Percentiles rank a stretch among this genome's conserved stretches.
phyloP scores from a whole-genome alignment of 2,113 vertebrate genomes.

The Paracanthobrama guichenoti region DNA sequence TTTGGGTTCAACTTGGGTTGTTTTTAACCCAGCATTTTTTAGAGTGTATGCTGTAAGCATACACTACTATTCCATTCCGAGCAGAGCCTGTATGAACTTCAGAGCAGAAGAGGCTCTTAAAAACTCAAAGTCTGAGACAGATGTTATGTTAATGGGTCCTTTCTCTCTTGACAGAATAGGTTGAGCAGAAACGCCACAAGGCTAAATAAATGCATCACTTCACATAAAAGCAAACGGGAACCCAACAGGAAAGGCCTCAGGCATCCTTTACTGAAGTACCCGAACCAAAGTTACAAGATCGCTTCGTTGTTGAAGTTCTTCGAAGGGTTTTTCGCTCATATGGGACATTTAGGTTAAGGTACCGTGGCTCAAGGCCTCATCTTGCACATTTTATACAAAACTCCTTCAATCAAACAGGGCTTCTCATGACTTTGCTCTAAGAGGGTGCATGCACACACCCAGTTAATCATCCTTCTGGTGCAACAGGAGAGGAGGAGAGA shows the following conservation, averaged over 20 bases:
- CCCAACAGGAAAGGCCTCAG: background rate
- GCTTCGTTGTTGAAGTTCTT: conserved; percentile 8
- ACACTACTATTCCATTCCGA: background rate
- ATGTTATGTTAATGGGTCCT: conserved; percentile 42
- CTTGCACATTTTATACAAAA: conserved; percentile 16
- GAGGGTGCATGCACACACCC: background rate
- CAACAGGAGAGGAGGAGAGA: conserved; percentile 33
- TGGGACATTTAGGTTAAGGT: background rate
- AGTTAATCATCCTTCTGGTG: conserved; percentile 18
- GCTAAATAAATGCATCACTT: conserved; percentile 36
- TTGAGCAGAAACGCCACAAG: conserved; percentile 24
- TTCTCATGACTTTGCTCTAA: conserved; percentile 27
- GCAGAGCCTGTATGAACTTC: background rate
- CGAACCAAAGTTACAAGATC: background rate
- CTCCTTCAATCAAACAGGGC: conserved; percentile 14
- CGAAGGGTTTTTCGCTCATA: background rate
- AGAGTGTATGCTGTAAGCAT: too few relatives aligned
- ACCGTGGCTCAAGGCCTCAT: conserved; percentile 12
- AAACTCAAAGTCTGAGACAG: conserved; percentile 19
- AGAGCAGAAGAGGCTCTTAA: background rate
- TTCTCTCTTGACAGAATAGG: conserved; percentile 28
- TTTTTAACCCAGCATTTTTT: too few relatives aligned
- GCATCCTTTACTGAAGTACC: conserved; percentile 29
- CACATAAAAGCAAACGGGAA: conserved; percentile 40
- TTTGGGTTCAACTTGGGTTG: too few relatives aligned